Base-by-base conservation (phyloP, 2,797 vertebrate genomes). In the Alosa sapidissima region DNA sequence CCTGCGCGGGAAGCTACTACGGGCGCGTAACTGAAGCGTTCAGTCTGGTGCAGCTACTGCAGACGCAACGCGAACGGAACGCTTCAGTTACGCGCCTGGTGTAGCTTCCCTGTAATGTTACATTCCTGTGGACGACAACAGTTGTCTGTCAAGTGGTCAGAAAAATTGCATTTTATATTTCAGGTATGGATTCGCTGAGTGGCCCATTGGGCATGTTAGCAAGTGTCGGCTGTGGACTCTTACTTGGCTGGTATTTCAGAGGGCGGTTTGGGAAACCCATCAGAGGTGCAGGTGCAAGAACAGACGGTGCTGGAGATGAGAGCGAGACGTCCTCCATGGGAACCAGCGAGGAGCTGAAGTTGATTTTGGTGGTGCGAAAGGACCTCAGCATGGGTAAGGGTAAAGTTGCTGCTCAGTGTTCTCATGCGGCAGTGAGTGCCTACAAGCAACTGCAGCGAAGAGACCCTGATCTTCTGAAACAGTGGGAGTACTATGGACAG, bases 321-420 rank as follows among this genome's bases (percentile, higher is more conserved):
- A 87, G 28, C 0, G 96, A 97, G 86, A 81, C 92, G 0, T 94
- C 91, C 10, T 16, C 96, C 86, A 96, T 99, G 96, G 97, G 97
- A 10, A 98, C 99, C 81, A 92, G 95, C 0, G 98, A 98, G 0
- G 98, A 98, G 86, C 97, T 97, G 92, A 99, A 99, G 92, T 96
- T 99, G 97, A 94, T 98, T n/a, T 91, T 99, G 45, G 91, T 98
- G 0, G 98, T 99, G 82, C 96, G 98, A 51, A 97, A 93, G 0
- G 98, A 99, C 91, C 91, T 99, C 86, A 99, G 99, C 93, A 99
- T 99, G 98, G 98, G 98, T 0, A 99, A 98, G 89, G 98, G 98
- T 0, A 99, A 99, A 90, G 97, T 97, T 0, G 97, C 98, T 0
- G 98, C 98, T 0, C 98, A 99, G 93, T 99, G 98, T 75, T 95